Percentiles rank a stretch among this genome's conserved stretches.
Conservation (phyloP, 2,797 vertebrate genomes). For the Heteromormyrus szaboi region DNA sequence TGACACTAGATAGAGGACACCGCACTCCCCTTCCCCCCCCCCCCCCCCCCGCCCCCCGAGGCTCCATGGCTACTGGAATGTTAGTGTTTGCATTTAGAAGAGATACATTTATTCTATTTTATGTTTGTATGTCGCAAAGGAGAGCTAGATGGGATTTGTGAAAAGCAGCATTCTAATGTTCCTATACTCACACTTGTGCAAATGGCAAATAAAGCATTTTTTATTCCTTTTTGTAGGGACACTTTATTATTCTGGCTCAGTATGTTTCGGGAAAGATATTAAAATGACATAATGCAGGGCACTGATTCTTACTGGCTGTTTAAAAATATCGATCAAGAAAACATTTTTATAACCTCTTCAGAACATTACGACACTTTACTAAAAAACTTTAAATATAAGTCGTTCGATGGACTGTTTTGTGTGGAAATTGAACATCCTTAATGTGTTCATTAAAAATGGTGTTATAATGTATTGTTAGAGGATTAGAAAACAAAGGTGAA, state of each 20-base stretch:
- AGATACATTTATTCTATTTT: background rate
- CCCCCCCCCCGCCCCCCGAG: background rate
- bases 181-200: background rate
- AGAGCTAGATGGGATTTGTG: background rate
- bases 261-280: background rate
- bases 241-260: background rate
- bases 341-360: background rate
- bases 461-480: background rate
- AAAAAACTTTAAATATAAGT: background rate
- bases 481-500: background rate
- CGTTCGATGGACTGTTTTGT: background rate
- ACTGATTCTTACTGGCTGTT: background rate
- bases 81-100: background rate
- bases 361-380: background rate
- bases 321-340: background rate
- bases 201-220: background rate
- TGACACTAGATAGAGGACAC: background rate
- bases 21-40: background rate
- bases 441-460: background rate
- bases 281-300: background rate
- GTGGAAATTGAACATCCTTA: background rate
- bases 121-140: background rate
- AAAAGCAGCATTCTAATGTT: background rate
- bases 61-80: background rate
- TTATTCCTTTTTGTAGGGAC: background rate